Percentiles rank a stretch among this genome's conserved stretches.
Conservation (phyloP, 2,888 invertebrate genomes). For the Perizoma affinitatum region DNA sequence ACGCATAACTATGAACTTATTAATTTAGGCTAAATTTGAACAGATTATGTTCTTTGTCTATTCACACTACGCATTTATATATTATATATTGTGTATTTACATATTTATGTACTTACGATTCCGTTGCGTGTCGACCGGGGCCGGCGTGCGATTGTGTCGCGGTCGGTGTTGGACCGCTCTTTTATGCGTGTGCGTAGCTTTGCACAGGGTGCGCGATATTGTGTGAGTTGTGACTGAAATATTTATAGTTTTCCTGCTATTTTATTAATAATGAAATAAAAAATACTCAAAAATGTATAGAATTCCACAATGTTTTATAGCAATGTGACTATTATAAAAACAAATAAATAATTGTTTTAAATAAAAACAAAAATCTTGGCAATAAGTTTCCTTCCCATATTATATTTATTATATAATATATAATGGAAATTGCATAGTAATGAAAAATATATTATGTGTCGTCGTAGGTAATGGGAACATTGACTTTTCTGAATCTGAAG, state of each 20-base stretch:
- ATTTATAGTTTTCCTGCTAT: conserved; percentile 46
- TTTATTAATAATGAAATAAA: conserved; percentile 29
- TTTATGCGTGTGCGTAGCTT: conserved; percentile 67
- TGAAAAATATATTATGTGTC: no score
- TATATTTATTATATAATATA: no score
- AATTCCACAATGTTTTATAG: no score
- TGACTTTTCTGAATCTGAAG: no score
- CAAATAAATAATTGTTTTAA: no score
- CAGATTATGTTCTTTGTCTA: conserved; percentile 25
- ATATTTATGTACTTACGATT: conserved; percentile 65
- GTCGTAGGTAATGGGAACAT: no score
- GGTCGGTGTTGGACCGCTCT: conserved; percentile 54
- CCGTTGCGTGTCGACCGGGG: conserved; percentile 53
- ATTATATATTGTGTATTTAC: conserved; percentile 12
- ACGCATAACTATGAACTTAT: background rate
- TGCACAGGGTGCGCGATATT: conserved; percentile 63
- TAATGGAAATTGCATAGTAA: no score
- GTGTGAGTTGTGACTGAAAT: conserved; percentile 33
- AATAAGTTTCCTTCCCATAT: no score
- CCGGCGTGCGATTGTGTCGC: conserved; percentile 67
- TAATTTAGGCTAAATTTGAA: background rate
- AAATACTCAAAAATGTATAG: no score
- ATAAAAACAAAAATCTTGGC: no score
- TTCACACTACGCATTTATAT: conserved; percentile 9
- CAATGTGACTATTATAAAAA: no score